Base-by-base conservation (phyloP, 2,888 invertebrate genomes). In the Eretmocerus hayati region DNA sequence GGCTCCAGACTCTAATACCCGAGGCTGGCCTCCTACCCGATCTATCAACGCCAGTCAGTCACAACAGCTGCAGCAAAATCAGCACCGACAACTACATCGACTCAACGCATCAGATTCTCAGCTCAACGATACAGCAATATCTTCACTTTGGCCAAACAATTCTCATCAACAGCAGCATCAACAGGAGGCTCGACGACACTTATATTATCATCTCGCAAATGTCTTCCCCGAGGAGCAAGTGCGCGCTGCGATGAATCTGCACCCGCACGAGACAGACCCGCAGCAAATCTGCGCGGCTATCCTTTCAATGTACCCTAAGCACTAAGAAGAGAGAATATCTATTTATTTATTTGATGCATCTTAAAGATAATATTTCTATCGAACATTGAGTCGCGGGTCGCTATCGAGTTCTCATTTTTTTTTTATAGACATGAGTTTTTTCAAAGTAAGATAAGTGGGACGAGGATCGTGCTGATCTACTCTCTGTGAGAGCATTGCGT, bases 191-290 rank as follows among this genome's bases (percentile, higher is more conserved):
- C 78, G 91, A 0, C 77, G 85, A 22, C 81, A 84, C 58, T 75
- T 93, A 64, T 90, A 88, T 69, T 92, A 85, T 72, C 91, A 93
- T 71, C 75, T 96, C 55, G 83, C 89, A n/a, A 87, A 87, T 45
- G 84, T 95, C 49, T 96, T 96, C 72, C 91, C 92, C 0, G 88
- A 90, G 63, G 84, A 87, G 56, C 87, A 90, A 64, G 94, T 95
- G n/a, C 80, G 82, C 43, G 82, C 84, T 43, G 93, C 88, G 1
- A 90, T 96, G 88, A 81, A 85, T 54, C 75, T 86, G 56, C 84
- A 89, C 73, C 94, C 94, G 0, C 87, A 90, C 41, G 92, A 92
- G 69, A 89, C 85, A 20, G 87, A 92, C 72, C 85, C 93, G 9
- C 88, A 92, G 71, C 85, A 83, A 60, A 89, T 94, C 68, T 93